phyloP scores from a whole-genome alignment of 1,140 invertebrate species.

The Drosophila nikananu region DNA sequence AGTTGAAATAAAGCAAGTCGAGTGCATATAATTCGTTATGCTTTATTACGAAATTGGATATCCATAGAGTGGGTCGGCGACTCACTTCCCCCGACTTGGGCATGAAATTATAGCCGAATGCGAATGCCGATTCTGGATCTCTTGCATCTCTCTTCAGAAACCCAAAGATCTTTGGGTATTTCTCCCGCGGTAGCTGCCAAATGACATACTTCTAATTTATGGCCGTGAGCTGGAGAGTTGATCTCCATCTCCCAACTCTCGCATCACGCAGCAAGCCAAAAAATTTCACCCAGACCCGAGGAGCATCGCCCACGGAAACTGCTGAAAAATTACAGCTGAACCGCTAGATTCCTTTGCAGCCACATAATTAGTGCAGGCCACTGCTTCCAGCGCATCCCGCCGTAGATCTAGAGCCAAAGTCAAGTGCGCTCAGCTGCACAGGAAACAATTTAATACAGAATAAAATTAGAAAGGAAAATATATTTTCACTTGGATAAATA shows the following conservation, averaged over 20 bases:
- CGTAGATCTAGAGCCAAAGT: slow-evolving; percentile 20
- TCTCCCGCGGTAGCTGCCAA: slow-evolving; percentile 68
- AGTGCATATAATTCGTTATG: slow-evolving; percentile 84
- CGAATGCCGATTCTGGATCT: slow-evolving; percentile 60
- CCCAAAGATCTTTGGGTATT: slow-evolving; percentile 21
- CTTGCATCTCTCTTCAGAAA: slow-evolving; percentile 21
- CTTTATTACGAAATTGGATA: slow-evolving; percentile 84
- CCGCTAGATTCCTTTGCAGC: slow-evolving; percentile 57
- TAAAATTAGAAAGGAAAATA: background rate
- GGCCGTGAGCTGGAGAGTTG: slow-evolving; percentile 36
- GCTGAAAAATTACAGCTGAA: slow-evolving; percentile 60
- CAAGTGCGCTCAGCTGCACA: slow-evolving; percentile 30
- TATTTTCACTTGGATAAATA: background rate
- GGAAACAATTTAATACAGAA: background rate
- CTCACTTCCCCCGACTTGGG: slow-evolving; percentile 45
- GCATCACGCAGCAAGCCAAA: slow-evolving; percentile 32
- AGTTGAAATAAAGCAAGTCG: slow-evolving; percentile 80
- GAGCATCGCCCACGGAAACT: slow-evolving; percentile 68
- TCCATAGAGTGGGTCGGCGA: slow-evolving; percentile 62
- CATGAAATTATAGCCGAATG: slow-evolving; percentile 71
- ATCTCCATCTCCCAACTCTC: slow-evolving; percentile 25
- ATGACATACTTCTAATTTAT: slow-evolving; percentile 84
- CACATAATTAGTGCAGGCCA: slow-evolving; percentile 78
- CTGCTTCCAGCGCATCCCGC: slow-evolving; percentile 28
- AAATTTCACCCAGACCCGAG: slow-evolving; percentile 19